A percentile compares a stretch with the other conserved stretches of the same genome.
phyloP scores from a whole-genome alignment of 2,888 invertebrate species.

The Drosophila hamatofila region DNA sequence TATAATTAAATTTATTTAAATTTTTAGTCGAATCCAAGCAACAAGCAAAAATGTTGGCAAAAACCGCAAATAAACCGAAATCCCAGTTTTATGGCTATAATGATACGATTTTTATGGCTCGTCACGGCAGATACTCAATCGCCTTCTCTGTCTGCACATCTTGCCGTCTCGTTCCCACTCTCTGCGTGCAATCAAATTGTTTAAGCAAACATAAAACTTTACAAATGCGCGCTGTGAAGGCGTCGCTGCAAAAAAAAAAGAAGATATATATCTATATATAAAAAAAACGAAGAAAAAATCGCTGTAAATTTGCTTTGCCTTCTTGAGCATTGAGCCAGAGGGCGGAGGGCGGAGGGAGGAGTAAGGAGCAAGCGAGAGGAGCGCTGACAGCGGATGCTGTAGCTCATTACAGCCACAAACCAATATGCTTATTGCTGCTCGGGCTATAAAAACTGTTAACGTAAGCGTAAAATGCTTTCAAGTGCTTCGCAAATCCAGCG shows the following conservation, averaged over 20 bases:
- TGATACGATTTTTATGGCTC: constrained; percentile 78
- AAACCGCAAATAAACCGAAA: constrained; percentile 73
- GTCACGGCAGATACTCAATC: constrained; percentile 60
- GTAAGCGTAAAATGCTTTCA: constrained; percentile 79
- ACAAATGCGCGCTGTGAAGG: constrained; percentile 64
- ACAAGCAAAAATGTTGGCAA: constrained; percentile 49
- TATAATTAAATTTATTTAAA: constrained; percentile 81
- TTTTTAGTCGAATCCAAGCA: constrained; percentile 53
- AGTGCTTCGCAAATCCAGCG: constrained; percentile 73
- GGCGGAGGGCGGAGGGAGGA: too few species aligned
- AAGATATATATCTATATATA: constrained; percentile 19
- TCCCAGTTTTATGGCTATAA: constrained; percentile 76
- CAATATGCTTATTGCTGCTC: constrained; percentile 76
- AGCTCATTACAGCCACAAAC: constrained; percentile 78
- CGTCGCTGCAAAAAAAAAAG: constrained; percentile 27
- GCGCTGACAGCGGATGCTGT: constrained; percentile 22
- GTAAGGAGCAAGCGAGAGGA: background rate
- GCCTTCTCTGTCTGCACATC: constrained; percentile 24
- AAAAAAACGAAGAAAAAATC: constrained; percentile 35
- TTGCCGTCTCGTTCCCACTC: constrained; percentile 16
- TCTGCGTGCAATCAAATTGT: constrained; percentile 71
- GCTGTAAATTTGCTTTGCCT: constrained; percentile 65
- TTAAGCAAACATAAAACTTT: constrained; percentile 78
- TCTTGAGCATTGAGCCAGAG: constrained; percentile 32
- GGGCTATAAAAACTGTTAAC: constrained; percentile 79